These are phyloP conservation scores for Pseudomyrmex flavicornis DNA, from an alignment of 1,140 invertebrate genomes.

Conservation along the genomic window DNA sequence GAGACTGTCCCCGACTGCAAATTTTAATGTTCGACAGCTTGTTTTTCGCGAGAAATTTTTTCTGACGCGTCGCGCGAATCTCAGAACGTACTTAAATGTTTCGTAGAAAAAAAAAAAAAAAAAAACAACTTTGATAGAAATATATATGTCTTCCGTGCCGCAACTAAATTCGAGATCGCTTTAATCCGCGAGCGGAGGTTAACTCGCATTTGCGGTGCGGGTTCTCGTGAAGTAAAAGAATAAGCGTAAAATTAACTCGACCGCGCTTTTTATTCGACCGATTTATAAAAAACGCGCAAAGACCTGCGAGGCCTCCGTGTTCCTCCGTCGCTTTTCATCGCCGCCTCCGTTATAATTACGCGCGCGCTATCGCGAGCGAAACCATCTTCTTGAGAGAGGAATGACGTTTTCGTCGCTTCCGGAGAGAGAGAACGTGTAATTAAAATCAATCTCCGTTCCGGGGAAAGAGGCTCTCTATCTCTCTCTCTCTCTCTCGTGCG, in stretches of 20 bases:
- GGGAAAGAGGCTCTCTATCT: slow-evolving; percentile 1
- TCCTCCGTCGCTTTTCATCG: slow-evolving; percentile 9
- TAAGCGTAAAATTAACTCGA: not conserved
- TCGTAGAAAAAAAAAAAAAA: no score
- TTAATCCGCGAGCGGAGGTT: no score
- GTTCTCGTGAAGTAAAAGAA: not conserved
- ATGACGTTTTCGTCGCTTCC: slow-evolving; percentile 26
- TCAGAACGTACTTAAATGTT: no score
- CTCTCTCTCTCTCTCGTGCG: slow-evolving; percentile 4
- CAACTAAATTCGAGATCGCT: no score
- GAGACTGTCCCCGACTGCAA: no score
- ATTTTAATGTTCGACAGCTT: no score
- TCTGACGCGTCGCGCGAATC: no score
- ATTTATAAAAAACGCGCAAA: slow-evolving; percentile 17
- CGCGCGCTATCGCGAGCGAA: slow-evolving; percentile 19
- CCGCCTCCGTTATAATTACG: slow-evolving; percentile 13
- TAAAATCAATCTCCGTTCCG: slow-evolving; percentile 60
- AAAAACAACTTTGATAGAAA: no score
- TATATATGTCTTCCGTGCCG: no score
- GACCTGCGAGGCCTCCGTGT: not conserved
- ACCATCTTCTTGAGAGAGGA: slow-evolving; percentile 30
- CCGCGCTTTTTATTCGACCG: not conserved
- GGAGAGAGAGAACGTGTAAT: slow-evolving; percentile 48
- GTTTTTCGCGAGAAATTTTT: no score
- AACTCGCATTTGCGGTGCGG: not conserved